These are phyloP conservation scores for Dasypolia templi DNA, from an alignment of 2,888 invertebrate species.

Conservation along the genomic window DNA sequence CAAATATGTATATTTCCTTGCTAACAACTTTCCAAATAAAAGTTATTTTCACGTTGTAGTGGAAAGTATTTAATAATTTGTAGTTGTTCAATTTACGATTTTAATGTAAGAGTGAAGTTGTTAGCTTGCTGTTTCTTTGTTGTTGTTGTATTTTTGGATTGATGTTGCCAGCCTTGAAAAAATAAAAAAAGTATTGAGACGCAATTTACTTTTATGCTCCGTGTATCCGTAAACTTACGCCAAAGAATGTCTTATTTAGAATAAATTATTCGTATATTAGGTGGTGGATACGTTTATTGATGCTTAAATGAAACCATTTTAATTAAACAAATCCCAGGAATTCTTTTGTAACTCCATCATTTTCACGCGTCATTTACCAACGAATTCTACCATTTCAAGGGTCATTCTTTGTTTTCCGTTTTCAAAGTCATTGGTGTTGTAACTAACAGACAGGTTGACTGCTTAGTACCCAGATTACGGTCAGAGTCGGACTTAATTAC, in stretches of 20 bases:
- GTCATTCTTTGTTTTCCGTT: constrained; percentile 36
- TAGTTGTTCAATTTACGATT: constrained; percentile 52
- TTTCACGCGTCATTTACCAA: background rate
- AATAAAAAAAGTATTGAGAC: background rate
- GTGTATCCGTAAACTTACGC: background rate
- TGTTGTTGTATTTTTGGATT: constrained; percentile 18
- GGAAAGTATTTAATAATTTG: constrained; percentile 27
- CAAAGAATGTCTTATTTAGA: background rate
- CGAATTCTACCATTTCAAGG: constrained; percentile 1
- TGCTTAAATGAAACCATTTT: background rate
- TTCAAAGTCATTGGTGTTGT: constrained; percentile 63
- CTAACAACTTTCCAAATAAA: too few species aligned
- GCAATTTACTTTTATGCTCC: background rate
- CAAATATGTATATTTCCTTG: too few species aligned
- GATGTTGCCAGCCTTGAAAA: background rate
- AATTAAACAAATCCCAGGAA: background rate
- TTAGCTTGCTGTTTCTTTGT: constrained; percentile 39
- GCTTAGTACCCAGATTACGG: constrained; percentile 74
- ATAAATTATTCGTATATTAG: too few species aligned
- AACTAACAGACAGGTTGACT: constrained; percentile 70
- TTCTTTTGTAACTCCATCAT: background rate
- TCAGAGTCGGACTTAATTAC: constrained; percentile 81
- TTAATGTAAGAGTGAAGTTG: constrained; percentile 47
- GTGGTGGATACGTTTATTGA: background rate
- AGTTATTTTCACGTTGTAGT: too few species aligned